phyloP scores from a whole-genome alignment of 2,797 vertebrate genomes.

The Merluccius polli region DNA sequence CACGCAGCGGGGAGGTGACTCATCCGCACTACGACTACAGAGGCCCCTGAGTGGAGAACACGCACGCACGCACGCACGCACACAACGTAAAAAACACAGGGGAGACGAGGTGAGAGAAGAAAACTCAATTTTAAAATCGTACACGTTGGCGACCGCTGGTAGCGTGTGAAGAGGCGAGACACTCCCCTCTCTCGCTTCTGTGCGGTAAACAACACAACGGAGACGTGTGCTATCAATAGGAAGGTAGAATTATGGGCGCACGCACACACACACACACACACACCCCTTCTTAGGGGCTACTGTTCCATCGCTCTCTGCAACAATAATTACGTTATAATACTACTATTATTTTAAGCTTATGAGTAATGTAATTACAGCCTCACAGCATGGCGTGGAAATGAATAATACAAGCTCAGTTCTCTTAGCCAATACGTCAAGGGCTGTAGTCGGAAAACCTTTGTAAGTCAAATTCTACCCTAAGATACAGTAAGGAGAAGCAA shows the following conservation, averaged over 20 bases:
- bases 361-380: neutral
- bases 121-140: neutral
- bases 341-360: neutral
- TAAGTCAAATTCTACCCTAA: neutral
- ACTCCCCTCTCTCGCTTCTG: neutral
- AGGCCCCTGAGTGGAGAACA: neutral
- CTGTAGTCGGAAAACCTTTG: neutral
- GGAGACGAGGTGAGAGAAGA: neutral
- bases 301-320: neutral
- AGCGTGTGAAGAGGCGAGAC: neutral
- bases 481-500: no score
- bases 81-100: neutral
- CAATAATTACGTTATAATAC: neutral
- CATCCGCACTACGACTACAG: conserved; percentile 11
- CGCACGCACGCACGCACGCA: neutral
- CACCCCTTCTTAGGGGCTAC: neutral
- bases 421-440: neutral
- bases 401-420: neutral
- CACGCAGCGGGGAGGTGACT: conserved; percentile 39
- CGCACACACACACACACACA: neutral
- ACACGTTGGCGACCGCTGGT: neutral
- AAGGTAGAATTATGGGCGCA: neutral
- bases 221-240: neutral
- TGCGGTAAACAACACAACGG: neutral
- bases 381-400: neutral